Evolutionary conservation across 2,113 vertebrate species (phyloP), one percentile per base, ranked within the genome.

Genomic region (Brachyistius frenatus): DNA sequence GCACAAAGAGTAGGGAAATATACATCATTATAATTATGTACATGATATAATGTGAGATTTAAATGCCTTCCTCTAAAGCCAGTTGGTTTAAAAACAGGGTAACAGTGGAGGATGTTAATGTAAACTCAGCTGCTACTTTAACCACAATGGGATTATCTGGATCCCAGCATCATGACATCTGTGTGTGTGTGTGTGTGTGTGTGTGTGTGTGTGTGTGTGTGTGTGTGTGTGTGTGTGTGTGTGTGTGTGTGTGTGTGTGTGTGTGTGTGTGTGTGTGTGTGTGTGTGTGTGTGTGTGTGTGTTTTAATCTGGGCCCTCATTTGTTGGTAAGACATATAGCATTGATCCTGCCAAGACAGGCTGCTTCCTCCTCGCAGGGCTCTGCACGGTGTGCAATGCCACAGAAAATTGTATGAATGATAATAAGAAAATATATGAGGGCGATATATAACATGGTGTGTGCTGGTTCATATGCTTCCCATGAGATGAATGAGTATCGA

Each of bases 121-220:
- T 65, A 60, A 62, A 80, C 61, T 68, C 47, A 60, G 56, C 66
- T 70, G 58, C 84, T 83, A 68, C 66, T 55, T 76, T 46, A 66
- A 76, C 56, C 83, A 57, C 62, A 53, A 53, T 11, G 49, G 71
- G 88, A 89, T 90, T 83, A 89, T 86, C 70, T 35, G 5, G 32
- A 89, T 86, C 47, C 14, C 64, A 58, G 50, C 50, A 83, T 84
- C 66, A 32, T 33, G 9, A 30, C 54, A 64, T 72, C 62, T 79
- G 69, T 77, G 56, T 80, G 41, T 44, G 30, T 62, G 11, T 58
- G n/a, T 66, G n/a, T 32, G 32, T 57, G 41, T 23, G 23, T 54
- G 47, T 61, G 53, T 50, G 31, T 61, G 63, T 62, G 62, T 36
- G 5, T 78, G 64, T 68, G 37, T 11, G 8, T 35, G 16, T 2